Base-by-base conservation (phyloP, 2,797 vertebrate genomes). In the Cuniculus paca region DNA sequence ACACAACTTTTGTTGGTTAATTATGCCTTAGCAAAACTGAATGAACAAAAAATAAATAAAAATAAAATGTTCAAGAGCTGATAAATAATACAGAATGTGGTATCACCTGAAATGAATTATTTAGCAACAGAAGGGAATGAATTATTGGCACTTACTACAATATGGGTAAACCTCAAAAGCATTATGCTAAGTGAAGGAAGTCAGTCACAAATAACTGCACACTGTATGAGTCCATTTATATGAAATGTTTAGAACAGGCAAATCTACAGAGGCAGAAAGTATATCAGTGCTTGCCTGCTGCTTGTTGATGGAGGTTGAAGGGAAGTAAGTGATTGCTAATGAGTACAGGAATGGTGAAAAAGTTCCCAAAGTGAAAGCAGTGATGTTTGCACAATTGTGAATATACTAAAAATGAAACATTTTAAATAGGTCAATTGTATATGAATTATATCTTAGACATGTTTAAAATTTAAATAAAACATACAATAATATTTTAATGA, bases 61-160 rank as follows among this genome's bases (percentile, higher is more conserved):
- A 48, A 63, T 39, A 50, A 93, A 61, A 48, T 60, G 28, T 13
- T 45, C 50, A 42, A 74, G 20, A 63, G 39, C 72, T 42, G n/a
- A 75, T 65, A 36, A 94, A 61, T 31, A 48, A n/a, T 61, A 84
- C 4, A 92, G 26, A 91, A 83, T 58, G 31, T 52, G 22, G 26
- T 45, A n/a, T 42, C 56, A 22, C 14, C 36, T 72, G 48, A 87
- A 90, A 77, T 22, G 5, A 61, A 75, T 77, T 77, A 39, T 52
- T 82, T 82, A 65, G 6, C 83, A 81, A 65, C 36, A 80, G n/a
- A 79, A 77, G 63, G 77, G 56, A 87, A 80, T 87, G 16, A 88
- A 58, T n/a, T 12, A 60, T 31, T 58, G 31, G 74, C 65, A n/a
- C 5, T 54, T 63, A 36, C 6, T 81, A 52, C 20, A 20, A 52